These are phyloP conservation scores for Tolmerus cingulatus DNA, from an alignment of 2,888 invertebrate genomes.

Conservation along the genomic window DNA sequence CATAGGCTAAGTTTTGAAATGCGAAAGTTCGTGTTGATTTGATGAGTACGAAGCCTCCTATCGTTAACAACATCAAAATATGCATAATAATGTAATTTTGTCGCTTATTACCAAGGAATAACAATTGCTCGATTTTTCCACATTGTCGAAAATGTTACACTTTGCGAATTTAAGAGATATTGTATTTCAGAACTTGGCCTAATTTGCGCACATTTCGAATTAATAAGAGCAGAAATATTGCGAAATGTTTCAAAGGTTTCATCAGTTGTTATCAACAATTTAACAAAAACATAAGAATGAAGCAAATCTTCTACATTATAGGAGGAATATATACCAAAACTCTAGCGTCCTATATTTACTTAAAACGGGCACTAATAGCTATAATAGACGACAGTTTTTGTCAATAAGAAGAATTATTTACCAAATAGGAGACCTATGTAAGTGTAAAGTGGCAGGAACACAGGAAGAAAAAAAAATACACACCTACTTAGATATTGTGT, in stretches of 20 bases:
- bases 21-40: neutral
- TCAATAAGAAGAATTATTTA: neutral
- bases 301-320: neutral
- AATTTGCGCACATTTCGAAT: neutral
- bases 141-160: neutral
- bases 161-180: neutral
- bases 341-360: slow-evolving; percentile 34
- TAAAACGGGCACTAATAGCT: slow-evolving; percentile 10
- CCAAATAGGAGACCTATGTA: neutral
- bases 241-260: slow-evolving; percentile 14
- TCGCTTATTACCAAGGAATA: neutral
- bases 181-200: neutral
- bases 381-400: slow-evolving; percentile 2
- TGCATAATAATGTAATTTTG: neutral
- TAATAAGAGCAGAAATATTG: neutral
- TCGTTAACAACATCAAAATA: neutral
- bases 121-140: neutral
- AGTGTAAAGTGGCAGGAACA: slow-evolving; percentile 1
- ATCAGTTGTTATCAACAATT: neutral
- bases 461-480: neutral
- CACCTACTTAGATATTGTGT: neutral
- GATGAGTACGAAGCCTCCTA: neutral
- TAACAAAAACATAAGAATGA: neutral
- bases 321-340: slow-evolving; percentile 14
- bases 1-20: neutral